Conservation (phyloP, 2,888 invertebrate species). For the Plebejus melissa region DNA sequence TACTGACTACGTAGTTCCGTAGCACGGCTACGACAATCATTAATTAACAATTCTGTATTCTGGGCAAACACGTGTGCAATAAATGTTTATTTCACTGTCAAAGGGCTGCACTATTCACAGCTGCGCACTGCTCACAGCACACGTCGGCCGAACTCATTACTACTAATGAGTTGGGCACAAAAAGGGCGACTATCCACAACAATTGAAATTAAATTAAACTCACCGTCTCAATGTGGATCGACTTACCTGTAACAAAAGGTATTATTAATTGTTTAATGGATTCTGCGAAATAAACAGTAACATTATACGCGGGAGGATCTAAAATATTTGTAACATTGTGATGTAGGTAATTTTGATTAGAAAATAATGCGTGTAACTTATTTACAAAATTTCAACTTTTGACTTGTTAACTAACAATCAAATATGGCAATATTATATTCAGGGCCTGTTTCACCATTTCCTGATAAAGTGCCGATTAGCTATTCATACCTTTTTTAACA, state of each 20-base stretch:
- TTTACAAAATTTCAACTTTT: background rate
- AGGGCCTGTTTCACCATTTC: too few relatives aligned
- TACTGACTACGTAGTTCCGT: background rate
- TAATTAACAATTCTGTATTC: background rate
- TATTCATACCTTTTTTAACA: too few relatives aligned
- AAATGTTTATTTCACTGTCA: background rate
- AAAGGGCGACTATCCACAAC: constrained; percentile 6
- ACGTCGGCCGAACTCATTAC: background rate
- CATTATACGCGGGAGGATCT: background rate
- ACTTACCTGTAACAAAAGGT: constrained; percentile 17
- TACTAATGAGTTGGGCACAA: background rate
- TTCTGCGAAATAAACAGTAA: background rate
- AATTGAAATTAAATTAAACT: constrained; percentile 15
- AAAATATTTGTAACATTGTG: background rate
- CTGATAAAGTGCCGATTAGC: too few relatives aligned
- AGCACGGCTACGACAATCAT: background rate
- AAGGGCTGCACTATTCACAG: background rate
- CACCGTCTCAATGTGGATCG: background rate
- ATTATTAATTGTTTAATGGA: constrained; percentile 11
- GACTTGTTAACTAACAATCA: too few relatives aligned
- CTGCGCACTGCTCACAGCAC: background rate
- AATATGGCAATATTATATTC: too few relatives aligned
- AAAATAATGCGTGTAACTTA: background rate
- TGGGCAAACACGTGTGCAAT: background rate
- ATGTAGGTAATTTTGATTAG: background rate